Conservation (phyloP, 2,797 vertebrate genomes). For the Silurus lanzhouensis region DNA sequence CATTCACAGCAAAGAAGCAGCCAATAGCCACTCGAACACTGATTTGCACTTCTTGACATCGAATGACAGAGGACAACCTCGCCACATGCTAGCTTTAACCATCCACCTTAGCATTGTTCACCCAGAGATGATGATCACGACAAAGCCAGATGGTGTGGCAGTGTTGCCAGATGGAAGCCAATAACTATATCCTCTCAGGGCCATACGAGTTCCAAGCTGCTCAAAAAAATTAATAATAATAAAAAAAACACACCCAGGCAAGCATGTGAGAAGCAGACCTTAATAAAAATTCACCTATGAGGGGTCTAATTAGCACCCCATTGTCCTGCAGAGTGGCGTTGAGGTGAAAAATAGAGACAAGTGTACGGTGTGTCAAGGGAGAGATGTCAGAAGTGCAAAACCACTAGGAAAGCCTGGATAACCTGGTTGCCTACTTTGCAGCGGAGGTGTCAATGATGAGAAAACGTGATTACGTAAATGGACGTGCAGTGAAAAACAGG, state of each 20-base stretch:
- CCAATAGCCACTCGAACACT: constrained; percentile 36
- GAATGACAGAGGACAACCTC: constrained; percentile 28
- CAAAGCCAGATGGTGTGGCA: constrained; percentile 32
- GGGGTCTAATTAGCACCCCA: constrained; percentile 9
- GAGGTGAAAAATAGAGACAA: constrained; percentile 33
- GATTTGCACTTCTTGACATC: constrained; percentile 8
- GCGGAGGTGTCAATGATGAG: neutral
- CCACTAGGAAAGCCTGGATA: neutral
- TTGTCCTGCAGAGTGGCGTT: neutral
- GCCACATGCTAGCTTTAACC: constrained; percentile 37
- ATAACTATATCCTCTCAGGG: constrained; percentile 31
- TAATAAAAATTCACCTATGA: constrained; percentile 33
- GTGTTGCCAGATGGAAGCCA: constrained; percentile 23
- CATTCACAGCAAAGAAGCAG: constrained; percentile 72
- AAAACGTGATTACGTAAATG: constrained; percentile 4
- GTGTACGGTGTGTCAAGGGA: neutral
- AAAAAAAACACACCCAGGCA: neutral
- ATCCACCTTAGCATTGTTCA: constrained; percentile 32
- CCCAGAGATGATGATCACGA: constrained; percentile 15
- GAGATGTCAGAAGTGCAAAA: constrained; percentile 27
- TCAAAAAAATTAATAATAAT: neutral
- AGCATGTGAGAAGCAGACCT: constrained; percentile 17
- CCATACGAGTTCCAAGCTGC: constrained; percentile 8
- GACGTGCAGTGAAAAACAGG: neutral
- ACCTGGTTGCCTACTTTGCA: constrained; percentile 1